phyloP scores from a whole-genome alignment of 1,140 invertebrate genomes.

The Musca vetustissima region DNA sequence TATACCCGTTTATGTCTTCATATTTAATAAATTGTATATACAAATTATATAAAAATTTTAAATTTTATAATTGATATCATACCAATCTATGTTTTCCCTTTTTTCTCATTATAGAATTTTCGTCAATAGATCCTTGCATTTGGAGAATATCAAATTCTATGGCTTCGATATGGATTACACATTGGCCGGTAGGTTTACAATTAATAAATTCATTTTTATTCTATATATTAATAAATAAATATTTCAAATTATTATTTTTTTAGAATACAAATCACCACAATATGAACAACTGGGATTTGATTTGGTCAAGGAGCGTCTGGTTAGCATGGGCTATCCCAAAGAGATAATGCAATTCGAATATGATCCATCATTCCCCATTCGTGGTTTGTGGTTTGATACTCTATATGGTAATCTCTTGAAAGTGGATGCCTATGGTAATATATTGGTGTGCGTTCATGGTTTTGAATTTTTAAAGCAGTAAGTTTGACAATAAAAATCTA shows the following conservation, averaged over 20 bases:
- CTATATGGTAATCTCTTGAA: slow-evolving; percentile 95
- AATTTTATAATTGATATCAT: neutral
- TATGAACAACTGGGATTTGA: slow-evolving; percentile 95
- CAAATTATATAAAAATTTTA: too few relatives aligned
- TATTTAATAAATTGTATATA: too few relatives aligned
- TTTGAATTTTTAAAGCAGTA: slow-evolving; percentile 97
- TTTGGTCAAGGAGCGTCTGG: slow-evolving; percentile 85
- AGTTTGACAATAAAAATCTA: slow-evolving; percentile 60
- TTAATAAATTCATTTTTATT: too few relatives aligned
- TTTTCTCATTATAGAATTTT: slow-evolving; percentile 84
- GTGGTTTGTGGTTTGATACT: slow-evolving; percentile 98
- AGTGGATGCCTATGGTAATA: slow-evolving; percentile 98
- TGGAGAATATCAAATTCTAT: slow-evolving; percentile 99
- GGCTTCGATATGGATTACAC: slow-evolving; percentile 99
- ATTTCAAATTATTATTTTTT: too few relatives aligned
- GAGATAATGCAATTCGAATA: slow-evolving; percentile 91
- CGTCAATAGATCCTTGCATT: slow-evolving; percentile 94
- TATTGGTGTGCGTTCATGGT: slow-evolving; percentile 95
- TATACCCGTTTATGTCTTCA: too few relatives aligned
- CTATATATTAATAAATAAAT: too few relatives aligned
- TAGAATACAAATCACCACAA: slow-evolving; percentile 96
- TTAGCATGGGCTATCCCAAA: slow-evolving; percentile 91
- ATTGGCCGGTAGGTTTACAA: slow-evolving; percentile 78
- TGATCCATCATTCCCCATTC: slow-evolving; percentile 95
- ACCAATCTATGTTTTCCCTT: neutral